phyloP scores from a whole-genome alignment of 2,113 vertebrate species.

The Emydura subglobosa region DNA sequence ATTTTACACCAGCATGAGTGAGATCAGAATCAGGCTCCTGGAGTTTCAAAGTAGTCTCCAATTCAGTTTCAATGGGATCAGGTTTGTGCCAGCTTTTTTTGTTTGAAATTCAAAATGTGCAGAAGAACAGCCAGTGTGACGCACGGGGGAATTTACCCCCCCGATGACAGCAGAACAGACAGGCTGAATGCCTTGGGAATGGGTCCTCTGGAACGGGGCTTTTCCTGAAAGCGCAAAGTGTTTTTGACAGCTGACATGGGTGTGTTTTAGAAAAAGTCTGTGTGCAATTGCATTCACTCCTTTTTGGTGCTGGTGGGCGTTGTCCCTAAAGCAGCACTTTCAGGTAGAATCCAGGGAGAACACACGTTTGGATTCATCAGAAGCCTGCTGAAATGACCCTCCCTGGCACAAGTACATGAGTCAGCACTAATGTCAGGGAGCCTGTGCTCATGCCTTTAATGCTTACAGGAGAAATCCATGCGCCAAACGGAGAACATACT shows the following conservation, averaged over 20 bases:
- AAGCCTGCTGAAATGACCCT: neutral
- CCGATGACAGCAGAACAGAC: neutral
- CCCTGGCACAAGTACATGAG: neutral
- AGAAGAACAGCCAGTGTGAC: neutral
- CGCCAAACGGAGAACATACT: neutral
- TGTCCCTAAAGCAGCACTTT: neutral
- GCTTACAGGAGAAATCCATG: neutral
- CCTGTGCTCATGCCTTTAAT: neutral
- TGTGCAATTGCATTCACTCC: neutral
- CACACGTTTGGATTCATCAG: neutral
- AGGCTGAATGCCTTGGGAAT: neutral
- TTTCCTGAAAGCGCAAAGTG: neutral
- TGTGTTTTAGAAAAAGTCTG: neutral
- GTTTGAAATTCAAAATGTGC: rapidly evolving
- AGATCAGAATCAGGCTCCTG: neutral
- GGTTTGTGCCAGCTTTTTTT: neutral
- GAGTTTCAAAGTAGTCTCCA: neutral
- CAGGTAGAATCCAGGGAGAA: neutral
- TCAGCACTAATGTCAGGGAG: neutral
- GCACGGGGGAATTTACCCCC: neutral
- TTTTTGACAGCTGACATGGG: neutral
- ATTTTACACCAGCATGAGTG: neutral
- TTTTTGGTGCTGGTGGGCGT: neutral
- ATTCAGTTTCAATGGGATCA: neutral
- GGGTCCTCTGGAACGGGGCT: rapidly evolving